Percentiles rank a stretch among this genome's conserved stretches.
These are phyloP conservation scores for Drymodes brunneopygia DNA, from an alignment of 2,113 vertebrate species.

Conservation along the genomic window DNA sequence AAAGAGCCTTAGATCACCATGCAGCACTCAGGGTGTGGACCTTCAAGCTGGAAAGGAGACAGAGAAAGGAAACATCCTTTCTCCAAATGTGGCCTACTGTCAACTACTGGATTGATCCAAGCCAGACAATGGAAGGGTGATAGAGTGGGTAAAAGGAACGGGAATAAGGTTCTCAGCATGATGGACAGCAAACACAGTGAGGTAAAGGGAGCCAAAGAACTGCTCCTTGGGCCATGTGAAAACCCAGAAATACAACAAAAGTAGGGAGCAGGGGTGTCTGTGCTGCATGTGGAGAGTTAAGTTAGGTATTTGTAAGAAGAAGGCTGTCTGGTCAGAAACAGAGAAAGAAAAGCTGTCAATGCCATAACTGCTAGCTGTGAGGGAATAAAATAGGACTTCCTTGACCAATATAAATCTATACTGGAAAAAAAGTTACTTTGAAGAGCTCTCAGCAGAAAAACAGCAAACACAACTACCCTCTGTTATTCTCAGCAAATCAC, in stretches of 20 bases:
- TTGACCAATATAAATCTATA: neutral
- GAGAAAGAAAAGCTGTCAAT: neutral
- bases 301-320: neutral
- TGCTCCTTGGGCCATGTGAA: neutral
- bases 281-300: neutral
- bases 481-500: neutral
- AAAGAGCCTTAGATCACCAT: neutral
- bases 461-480: neutral
- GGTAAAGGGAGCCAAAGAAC: rapidly evolving
- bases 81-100: neutral
- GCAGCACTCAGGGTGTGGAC: neutral
- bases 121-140: neutral
- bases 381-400: neutral
- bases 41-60: neutral
- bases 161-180: neutral
- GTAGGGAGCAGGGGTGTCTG: neutral
- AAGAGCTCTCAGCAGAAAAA: neutral
- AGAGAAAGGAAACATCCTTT: neutral
- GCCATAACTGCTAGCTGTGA: neutral
- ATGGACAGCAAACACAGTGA: rapidly evolving
- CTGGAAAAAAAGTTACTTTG: neutral
- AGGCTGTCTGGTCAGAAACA: neutral
- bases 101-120: neutral
- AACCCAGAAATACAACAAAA: neutral
- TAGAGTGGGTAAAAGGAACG: neutral